Base-by-base conservation (phyloP, 2,113 vertebrate genomes). In the Xiphophorus couchianus region DNA sequence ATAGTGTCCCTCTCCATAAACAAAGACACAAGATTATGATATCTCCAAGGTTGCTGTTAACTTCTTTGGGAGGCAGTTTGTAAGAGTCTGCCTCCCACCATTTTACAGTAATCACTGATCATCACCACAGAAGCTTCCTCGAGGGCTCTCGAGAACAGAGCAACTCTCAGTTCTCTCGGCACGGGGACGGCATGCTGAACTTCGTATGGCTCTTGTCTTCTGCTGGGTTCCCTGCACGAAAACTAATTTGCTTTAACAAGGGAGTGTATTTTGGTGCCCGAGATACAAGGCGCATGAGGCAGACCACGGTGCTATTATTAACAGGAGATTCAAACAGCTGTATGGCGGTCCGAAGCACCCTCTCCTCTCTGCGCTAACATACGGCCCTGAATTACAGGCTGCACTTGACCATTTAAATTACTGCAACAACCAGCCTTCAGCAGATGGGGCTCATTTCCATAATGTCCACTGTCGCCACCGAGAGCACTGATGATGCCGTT, bases 381-480 rank as follows among this genome's bases (percentile, higher is more conserved):
- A 98, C 95, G 96, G 95, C 92, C 93, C 93, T 93, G 95, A 96
- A 97, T 96, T 96, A 97, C 94, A 95, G 97, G 95, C 94, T 95
- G 95, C 96, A 99, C 97, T 99, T 97, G 96, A 97, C 96, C 97
- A 96, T 96, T 97, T 97, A 96, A 96, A 96, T 97, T 95, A 96
- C 94, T 94, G 94, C 95, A 96, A 95, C 94, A 96, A 96, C 94
- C 96, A 96, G 94, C 96, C 96, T 95, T 95, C 89, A 96, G 94
- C 97, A 98, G 96, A 96, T 98, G 96, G 96, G 95, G 94, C 94
- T 96, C 95, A 96, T 96, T 97, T 93, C 70, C 93, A 93, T 93
- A 90, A 90, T 76, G 82, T 75, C 73, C 74, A 66, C 84, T 66
- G 76, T 76, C 15, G 42, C 86, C 77, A 89, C 74, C 78, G 65